Evolutionary conservation across 1,140 invertebrate genomes (phyloP), one percentile per base, ranked within the genome.

Genomic region (Apocrypta bakeri): DNA sequence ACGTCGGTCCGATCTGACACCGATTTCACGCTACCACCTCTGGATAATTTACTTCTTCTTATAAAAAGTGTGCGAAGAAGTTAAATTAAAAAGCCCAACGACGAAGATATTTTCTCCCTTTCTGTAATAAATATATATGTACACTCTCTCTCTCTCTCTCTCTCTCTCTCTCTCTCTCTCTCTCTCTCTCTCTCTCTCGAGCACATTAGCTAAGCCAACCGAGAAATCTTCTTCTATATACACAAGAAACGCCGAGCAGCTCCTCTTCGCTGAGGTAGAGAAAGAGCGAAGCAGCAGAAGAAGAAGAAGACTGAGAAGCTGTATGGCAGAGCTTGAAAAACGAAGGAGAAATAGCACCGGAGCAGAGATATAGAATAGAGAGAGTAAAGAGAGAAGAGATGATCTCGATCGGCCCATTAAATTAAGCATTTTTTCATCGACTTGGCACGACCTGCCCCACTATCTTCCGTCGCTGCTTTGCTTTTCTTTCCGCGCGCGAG

Each of bases 371-470:
- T 42, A 71, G 69, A 25, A 68, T 66, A 79, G 75, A 81, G 85
- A 81, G 78, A 86, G 77, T n/a, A 48, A 69, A 81, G 61, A 79
- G 69, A 66, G 69, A 69, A 61, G 72, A 75, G 68, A 79, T 66
- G 72, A 68, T 71, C 79, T 75, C 78, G 79, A 79, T 76, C 75
- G 83, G 82, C 84, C 85, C 85, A 86, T 87, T 87, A 86, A 87
- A 86, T 86, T 86, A 85, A 84, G 74, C 40, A 82, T 85, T 87
- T 86, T 86, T 85, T 84, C 73, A 76, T 85, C 76, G 83, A 80
- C 78, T 85, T 87, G 83, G 85, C 90, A 85, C 88, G 91, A 92
- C 90, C 91, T 92, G 90, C 90, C 91, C 89, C 89, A 91, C 90
- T 90, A 89, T 88, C 79, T 85, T 84, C 82, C n/a, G n/a, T 48